Conservation (phyloP, 2,888 invertebrate species). For the Lycophotia porphyrea region DNA sequence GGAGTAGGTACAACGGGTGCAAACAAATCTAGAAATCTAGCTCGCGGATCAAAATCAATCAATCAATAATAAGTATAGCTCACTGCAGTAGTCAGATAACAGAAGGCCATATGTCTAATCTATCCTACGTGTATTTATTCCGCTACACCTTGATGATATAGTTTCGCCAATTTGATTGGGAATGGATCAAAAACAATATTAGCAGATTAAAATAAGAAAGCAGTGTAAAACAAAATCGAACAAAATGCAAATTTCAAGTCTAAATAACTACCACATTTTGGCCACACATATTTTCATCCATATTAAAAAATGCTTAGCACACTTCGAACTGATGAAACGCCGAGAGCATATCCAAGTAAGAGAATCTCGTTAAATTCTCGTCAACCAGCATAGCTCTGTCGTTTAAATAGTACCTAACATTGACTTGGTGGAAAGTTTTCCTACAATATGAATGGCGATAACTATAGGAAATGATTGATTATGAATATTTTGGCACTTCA, state of each 20-base stretch:
- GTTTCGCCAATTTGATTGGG: neutral
- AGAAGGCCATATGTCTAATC: neutral
- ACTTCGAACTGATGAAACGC: neutral
- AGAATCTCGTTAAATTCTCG: conserved; percentile 45
- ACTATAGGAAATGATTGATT: conserved; percentile 27
- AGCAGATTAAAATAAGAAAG: neutral
- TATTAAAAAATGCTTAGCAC: conserved; percentile 16
- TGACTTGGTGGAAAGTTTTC: conserved; percentile 31
- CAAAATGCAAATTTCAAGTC: neutral
- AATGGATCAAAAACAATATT: neutral
- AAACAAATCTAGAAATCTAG: neutral
- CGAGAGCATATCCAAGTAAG: neutral
- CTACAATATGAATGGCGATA: conserved; percentile 13
- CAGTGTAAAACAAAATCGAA: neutral
- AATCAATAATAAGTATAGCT: neutral
- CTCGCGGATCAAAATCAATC: neutral
- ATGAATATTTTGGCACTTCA: conserved; percentile 15
- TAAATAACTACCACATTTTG: neutral
- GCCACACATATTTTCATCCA: neutral
- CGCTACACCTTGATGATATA: conserved; percentile 13
- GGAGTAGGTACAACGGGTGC: neutral
- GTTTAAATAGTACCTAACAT: conserved; percentile 56
- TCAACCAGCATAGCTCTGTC: conserved; percentile 21
- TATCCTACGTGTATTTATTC: neutral
- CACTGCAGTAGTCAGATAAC: neutral